Evolutionary conservation across 2,113 vertebrate species (phyloP).

Genomic region (Beaufortia kweichowensis): DNA sequence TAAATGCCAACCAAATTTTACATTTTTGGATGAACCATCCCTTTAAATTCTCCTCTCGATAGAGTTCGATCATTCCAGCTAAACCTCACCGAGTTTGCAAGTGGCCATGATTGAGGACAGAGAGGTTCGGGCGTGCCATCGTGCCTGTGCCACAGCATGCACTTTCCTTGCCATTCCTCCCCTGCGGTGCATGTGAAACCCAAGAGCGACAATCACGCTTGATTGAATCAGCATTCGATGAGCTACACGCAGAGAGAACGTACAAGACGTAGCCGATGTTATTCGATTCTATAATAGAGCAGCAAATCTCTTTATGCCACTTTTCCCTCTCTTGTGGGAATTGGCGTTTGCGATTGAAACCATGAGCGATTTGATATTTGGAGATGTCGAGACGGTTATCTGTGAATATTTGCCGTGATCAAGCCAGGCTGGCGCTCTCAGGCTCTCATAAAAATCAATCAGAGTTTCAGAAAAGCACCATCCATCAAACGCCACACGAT

Average conservation of each 20-base stretch:
- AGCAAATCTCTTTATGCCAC: conserved; percentile 3
- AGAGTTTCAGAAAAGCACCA: conserved; percentile 49
- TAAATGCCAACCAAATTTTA: no score
- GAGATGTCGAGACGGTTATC: conserved; percentile 45
- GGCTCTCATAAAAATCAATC: conserved; percentile 54
- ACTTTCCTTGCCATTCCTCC: conserved; percentile 4
- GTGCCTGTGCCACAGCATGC: background rate
- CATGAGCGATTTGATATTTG: conserved; percentile 39
- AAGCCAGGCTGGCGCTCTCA: conserved; percentile 2
- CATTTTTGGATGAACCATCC: no score
- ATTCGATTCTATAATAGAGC: conserved; percentile 34
- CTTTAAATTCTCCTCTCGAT: background rate
- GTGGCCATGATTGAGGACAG: background rate
- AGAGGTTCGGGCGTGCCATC: background rate
- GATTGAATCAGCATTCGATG: conserved; percentile 36
- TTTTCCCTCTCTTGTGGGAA: conserved; percentile 4
- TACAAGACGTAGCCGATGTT: conserved; percentile 16
- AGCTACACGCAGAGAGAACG: background rate
- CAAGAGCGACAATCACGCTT: conserved; percentile 26
- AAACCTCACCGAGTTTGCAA: background rate
- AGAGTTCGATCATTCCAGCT: background rate
- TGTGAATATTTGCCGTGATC: conserved; percentile 33
- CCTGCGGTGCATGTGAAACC: background rate
- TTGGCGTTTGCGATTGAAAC: conserved; percentile 33
- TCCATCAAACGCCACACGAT: conserved; percentile 62